Conservation (phyloP, 2,797 vertebrate genomes). For the Discoglossus pictus region DNA sequence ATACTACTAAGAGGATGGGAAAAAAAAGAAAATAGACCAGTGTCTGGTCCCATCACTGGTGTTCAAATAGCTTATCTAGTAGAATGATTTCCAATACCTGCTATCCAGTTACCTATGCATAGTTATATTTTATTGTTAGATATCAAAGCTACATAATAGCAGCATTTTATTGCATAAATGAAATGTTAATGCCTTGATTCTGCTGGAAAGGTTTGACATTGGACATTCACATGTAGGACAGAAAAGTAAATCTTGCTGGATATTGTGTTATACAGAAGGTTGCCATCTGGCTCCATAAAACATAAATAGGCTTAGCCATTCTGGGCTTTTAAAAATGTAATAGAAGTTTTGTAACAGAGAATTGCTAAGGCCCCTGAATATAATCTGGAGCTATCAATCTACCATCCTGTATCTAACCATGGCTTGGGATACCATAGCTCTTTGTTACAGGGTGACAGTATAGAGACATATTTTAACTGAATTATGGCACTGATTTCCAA, state of each 20-base stretch:
- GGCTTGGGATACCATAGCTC: too few relatives aligned
- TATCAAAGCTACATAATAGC: too few relatives aligned
- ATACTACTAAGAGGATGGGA: too few relatives aligned
- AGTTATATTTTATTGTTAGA: too few relatives aligned
- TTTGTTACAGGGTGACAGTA: slow-evolving; percentile 23
- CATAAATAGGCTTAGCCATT: slow-evolving; percentile 40
- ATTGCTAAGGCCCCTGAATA: slow-evolving; percentile 24
- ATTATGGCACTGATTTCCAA: slow-evolving; percentile 21
- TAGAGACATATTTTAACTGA: slow-evolving; percentile 24
- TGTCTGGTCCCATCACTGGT: too few relatives aligned
- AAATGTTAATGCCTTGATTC: slow-evolving; percentile 7
- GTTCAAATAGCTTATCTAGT: too few relatives aligned
- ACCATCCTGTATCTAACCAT: not conserved
- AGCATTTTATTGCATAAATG: too few relatives aligned
- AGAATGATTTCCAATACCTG: too few relatives aligned
- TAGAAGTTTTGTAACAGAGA: slow-evolving; percentile 37
- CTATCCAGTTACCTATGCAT: too few relatives aligned
- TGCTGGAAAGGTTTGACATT: not conserved
- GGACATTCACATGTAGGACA: not conserved
- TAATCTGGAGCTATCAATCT: slow-evolving; percentile 48
- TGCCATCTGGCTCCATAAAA: slow-evolving; percentile 50
- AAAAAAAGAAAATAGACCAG: too few relatives aligned
- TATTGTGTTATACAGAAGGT: slow-evolving; percentile 34
- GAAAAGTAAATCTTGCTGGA: slow-evolving; percentile 7
- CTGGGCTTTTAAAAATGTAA: slow-evolving; percentile 22